phyloP scores from a whole-genome alignment of 2,113 vertebrate genomes.

The Hippopotamus amphibius region DNA sequence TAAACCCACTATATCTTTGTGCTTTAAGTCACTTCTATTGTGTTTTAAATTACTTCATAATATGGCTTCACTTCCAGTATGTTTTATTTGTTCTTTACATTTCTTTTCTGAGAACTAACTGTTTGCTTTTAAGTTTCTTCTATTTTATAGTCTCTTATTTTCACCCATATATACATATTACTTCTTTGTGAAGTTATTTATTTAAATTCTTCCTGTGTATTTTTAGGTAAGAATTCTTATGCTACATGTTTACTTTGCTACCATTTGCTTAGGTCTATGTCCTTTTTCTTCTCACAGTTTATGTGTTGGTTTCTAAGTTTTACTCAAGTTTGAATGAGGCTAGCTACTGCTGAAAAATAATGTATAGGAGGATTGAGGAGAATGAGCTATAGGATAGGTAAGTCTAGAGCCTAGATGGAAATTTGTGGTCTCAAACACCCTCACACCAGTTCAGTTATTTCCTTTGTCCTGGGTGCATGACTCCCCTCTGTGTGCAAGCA shows the following conservation, averaged over 20 bases:
- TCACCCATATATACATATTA: background rate
- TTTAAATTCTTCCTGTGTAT: background rate
- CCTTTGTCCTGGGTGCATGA: background rate
- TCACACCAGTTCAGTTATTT: background rate
- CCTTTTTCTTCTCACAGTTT: background rate
- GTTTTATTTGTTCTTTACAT: background rate
- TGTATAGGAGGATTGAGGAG: fast-evolving
- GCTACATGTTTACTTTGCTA: background rate
- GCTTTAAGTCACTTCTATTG: background rate
- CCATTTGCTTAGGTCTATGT: background rate
- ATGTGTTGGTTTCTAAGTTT: background rate
- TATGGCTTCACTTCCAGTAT: background rate
- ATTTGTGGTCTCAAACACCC: background rate
- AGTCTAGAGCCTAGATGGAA: background rate
- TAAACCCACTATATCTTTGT: background rate
- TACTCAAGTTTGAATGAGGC: background rate
- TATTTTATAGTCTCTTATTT: background rate
- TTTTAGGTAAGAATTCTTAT: background rate
- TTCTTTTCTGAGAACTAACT: background rate
- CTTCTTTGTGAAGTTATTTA: background rate
- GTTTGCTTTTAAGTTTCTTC: constrained; percentile 8
- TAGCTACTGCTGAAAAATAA: background rate
- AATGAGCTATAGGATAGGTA: background rate
- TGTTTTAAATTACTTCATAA: constrained; percentile 20
- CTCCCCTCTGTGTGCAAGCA: background rate